Evolutionary conservation across 2,888 invertebrate genomes (phyloP).

Genomic region (Machimus rusticus): DNA sequence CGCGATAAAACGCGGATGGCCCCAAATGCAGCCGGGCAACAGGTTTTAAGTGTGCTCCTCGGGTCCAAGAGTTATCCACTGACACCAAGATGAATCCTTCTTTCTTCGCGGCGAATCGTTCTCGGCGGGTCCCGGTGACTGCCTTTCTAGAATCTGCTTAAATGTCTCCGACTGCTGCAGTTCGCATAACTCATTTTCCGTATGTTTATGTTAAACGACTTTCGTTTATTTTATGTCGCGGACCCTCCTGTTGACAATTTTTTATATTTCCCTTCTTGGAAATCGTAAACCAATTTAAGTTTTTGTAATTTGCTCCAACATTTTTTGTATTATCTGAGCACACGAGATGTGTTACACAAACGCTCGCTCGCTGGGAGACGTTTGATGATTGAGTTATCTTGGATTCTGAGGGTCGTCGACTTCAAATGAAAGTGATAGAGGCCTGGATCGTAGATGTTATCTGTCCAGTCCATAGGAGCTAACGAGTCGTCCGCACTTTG

Average conservation of each 20-base stretch:
- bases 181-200: conserved; percentile 10
- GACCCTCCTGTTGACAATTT: conserved; percentile 31
- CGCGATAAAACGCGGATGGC: neutral
- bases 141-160: conserved; percentile 21
- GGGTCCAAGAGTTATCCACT: neutral
- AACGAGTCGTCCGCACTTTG: neutral
- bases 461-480: neutral
- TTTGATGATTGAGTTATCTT: conserved; percentile 33
- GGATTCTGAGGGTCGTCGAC: conserved; percentile 6
- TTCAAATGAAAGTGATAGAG: conserved; percentile 23
- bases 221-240: conserved; percentile 24
- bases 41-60: conserved; percentile 10
- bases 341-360: neutral
- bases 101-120: neutral
- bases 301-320: conserved; percentile 17
- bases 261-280: conserved; percentile 18
- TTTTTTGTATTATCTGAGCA: neutral
- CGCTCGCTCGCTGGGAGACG: neutral
- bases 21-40: conserved; percentile 4
- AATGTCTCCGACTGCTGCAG: neutral
- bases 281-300: conserved; percentile 36
- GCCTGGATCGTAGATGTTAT: conserved; percentile 18
- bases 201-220: conserved; percentile 25
- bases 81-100: conserved; percentile 20
- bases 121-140: neutral